Percentiles rank a stretch among this genome's conserved stretches.
phyloP scores from a whole-genome alignment of 92 coral and sea anemone genomes.

The Siderastrea siderea region DNA sequence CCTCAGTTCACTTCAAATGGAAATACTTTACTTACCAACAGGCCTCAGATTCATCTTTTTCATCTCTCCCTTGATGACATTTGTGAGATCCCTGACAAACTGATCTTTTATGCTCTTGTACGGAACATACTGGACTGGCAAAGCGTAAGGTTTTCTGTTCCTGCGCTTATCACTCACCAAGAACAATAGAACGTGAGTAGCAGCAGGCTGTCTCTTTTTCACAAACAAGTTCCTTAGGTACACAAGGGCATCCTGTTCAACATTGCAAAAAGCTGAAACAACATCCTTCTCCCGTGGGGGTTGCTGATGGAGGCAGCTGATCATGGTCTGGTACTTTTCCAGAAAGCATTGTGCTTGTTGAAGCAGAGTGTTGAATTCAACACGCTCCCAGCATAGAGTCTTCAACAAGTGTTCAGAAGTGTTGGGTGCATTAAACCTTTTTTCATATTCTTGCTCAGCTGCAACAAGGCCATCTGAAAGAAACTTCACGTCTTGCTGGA shows the following conservation, averaged over 20 bases:
- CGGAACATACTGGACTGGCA: conserved; percentile 80
- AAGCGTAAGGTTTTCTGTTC: conserved; percentile 60
- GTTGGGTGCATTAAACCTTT: conserved; percentile 57
- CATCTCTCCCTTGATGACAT: conserved; percentile 55
- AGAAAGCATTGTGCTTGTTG: conserved; percentile 63
- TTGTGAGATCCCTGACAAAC: conserved; percentile 61
- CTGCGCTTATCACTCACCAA: conserved; percentile 61
- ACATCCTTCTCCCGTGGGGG: conserved; percentile 38
- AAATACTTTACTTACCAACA: conserved; percentile 56
- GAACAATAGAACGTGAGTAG: conserved; percentile 67
- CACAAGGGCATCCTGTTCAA: conserved; percentile 32
- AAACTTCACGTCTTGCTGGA: conserved; percentile 43
- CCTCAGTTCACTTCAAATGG: too few relatives aligned
- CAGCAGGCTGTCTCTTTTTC: conserved; percentile 77
- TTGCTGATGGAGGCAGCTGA: conserved; percentile 29
- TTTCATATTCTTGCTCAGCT: conserved; percentile 41
- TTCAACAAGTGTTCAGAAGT: conserved; percentile 56
- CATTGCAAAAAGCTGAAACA: background rate
- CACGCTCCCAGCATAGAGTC: conserved; percentile 81
- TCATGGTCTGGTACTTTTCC: conserved; percentile 17
- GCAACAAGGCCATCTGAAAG: conserved; percentile 54
- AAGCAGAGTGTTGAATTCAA: conserved; percentile 70
- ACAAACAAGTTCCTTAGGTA: conserved; percentile 45
- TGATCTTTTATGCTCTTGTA: conserved; percentile 67
- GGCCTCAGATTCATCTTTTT: conserved; percentile 44